These are phyloP conservation scores for Helobdella robusta DNA, from an alignment of 2,888 invertebrate genomes.

Conservation along the genomic window DNA sequence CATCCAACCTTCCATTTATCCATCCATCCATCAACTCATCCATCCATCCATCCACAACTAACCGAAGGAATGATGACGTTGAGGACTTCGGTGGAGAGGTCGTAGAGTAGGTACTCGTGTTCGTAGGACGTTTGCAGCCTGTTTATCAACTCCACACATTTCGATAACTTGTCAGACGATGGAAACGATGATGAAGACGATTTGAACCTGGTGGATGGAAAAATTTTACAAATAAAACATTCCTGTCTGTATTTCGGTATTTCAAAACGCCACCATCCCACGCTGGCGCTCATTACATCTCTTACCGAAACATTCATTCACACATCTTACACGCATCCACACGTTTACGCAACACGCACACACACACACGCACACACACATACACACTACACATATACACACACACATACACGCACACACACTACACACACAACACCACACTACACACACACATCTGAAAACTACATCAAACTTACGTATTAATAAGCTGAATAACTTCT, in stretches of 20 bases:
- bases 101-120: constrained; percentile 66
- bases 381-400: neutral
- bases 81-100: constrained; percentile 71
- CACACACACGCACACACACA: constrained; percentile 7
- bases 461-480: constrained; percentile 39
- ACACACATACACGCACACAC: neutral
- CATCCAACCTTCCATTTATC: too few relatives aligned
- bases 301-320: too few relatives aligned
- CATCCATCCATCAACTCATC: too few relatives aligned
- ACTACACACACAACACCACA: neutral
- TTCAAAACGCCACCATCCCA: neutral
- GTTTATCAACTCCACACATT: constrained; percentile 42
- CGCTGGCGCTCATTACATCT: too few relatives aligned
- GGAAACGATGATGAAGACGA: constrained; percentile 12
- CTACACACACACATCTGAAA: neutral
- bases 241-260: too few relatives aligned
- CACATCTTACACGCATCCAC: neutral
- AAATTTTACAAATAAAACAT: too few relatives aligned
- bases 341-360: too few relatives aligned
- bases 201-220: neutral
- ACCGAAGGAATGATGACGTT: constrained; percentile 65
- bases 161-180: constrained; percentile 28
- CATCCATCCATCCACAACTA: neutral
- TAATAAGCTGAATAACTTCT: constrained; percentile 61
- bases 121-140: constrained; percentile 43